A percentile compares a stretch with the other conserved stretches of the same genome.
Conservation (phyloP, 2,888 invertebrate genomes). For the Cephus runcator region DNA sequence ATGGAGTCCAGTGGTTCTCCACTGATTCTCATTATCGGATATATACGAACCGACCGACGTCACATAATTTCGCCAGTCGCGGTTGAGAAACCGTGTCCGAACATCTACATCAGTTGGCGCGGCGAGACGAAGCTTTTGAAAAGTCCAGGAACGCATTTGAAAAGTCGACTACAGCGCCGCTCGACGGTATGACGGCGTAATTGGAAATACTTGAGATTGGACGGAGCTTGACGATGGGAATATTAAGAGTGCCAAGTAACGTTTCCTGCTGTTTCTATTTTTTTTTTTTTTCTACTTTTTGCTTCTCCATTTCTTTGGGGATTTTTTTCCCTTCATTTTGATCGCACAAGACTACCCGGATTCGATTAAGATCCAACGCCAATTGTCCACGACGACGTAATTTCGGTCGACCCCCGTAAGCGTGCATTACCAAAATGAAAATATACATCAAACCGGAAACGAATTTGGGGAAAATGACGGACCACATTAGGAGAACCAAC, state of each 20-base stretch:
- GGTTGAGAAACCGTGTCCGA: not conserved
- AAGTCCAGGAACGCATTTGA: not conserved
- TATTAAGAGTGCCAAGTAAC: not conserved
- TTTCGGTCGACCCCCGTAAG: not conserved
- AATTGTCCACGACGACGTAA: not conserved
- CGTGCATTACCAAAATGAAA: conserved; percentile 1
- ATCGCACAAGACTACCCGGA: not conserved
- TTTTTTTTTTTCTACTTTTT: not conserved
- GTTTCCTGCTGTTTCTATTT: not conserved
- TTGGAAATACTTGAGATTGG: not conserved
- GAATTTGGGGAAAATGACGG: conserved; percentile 46
- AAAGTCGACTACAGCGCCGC: not conserved
- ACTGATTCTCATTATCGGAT: not conserved
- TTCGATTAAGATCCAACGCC: not conserved
- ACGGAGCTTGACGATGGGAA: not conserved
- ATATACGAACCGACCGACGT: not conserved
- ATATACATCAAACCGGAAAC: conserved; percentile 35
- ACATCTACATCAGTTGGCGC: not conserved
- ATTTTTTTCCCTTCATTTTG: not conserved
- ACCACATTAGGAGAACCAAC: conserved; percentile 22
- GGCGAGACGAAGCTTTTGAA: not conserved
- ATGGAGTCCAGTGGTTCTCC: conserved; percentile 20
- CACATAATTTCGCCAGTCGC: not conserved
- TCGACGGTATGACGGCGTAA: not conserved
- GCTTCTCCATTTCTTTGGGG: not conserved